Evolutionary conservation across 2,113 vertebrate species (phyloP).

Genomic region (Eleginops maclovinus): DNA sequence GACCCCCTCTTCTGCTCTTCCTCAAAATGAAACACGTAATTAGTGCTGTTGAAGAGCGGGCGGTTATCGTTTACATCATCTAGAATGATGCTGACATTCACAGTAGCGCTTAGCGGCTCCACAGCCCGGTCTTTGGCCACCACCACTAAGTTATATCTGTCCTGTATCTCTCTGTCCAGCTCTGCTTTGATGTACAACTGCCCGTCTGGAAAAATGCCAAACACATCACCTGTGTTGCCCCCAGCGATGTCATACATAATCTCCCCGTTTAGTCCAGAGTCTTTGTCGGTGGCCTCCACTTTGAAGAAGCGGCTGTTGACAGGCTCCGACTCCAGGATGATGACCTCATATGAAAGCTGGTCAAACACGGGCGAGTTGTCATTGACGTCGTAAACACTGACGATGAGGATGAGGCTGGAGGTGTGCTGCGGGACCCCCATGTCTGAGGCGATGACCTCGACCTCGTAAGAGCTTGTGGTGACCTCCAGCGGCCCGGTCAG

Average conservation of each 20-base stretch:
- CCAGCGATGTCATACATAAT: conserved; percentile 92
- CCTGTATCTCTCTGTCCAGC: conserved; percentile 95
- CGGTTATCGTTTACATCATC: conserved; percentile 98
- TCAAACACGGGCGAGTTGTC: conserved; percentile 96
- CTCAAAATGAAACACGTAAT: conserved; percentile 95
- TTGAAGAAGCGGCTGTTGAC: conserved; percentile 97
- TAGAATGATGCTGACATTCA: conserved; percentile 92
- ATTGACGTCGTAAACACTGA: conserved; percentile 96
- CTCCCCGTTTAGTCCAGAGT: conserved; percentile 95
- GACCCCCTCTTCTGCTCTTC: conserved; percentile 94
- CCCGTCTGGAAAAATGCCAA: conserved; percentile 97
- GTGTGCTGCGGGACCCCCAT: conserved; percentile 91
- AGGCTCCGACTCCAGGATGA: conserved; percentile 92
- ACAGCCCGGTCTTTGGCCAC: conserved; percentile 93
- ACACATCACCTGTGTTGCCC: conserved; percentile 91
- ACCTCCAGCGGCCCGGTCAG: conserved; percentile 90
- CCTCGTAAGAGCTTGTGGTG: conserved; percentile 91
- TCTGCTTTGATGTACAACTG: conserved; percentile 96
- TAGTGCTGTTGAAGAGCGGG: conserved; percentile 96
- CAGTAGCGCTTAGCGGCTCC: conserved; percentile 90
- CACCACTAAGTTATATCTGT: conserved; percentile 90
- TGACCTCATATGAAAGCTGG: conserved; percentile 95
- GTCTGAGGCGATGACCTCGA: conserved; percentile 92
- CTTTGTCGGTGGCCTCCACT: conserved; percentile 94
- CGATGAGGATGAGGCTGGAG: conserved; percentile 89